These are phyloP conservation scores for Oncorhynchus nerka DNA, from an alignment of 2,113 vertebrate genomes.

Conservation along the genomic window DNA sequence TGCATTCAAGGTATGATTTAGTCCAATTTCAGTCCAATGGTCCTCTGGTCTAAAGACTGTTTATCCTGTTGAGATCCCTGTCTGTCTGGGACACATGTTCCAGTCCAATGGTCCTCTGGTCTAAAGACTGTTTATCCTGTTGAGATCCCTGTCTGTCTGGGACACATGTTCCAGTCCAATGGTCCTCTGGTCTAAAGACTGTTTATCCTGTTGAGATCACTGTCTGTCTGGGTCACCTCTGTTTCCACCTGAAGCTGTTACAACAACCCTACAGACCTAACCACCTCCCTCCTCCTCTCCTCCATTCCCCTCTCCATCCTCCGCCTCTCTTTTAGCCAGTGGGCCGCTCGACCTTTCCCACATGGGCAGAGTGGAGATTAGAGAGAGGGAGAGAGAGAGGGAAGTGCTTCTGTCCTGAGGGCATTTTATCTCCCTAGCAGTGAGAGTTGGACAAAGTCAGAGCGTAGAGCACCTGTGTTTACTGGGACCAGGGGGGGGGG, in stretches of 20 bases:
- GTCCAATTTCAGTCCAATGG: no score
- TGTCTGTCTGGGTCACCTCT: not conserved
- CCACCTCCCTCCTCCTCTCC: not conserved
- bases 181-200: not conserved
- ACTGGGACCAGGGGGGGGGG: no score
- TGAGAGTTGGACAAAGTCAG: slow-evolving; percentile 63
- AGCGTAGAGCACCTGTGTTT: no score
- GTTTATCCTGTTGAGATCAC: slow-evolving; percentile 16
- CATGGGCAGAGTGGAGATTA: slow-evolving; percentile 53
- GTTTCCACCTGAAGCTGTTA: slow-evolving; percentile 50
- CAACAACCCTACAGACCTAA: slow-evolving; percentile 35
- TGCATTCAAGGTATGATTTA: no score
- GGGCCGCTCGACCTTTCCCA: slow-evolving; percentile 56
- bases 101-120: no score
- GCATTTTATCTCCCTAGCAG: slow-evolving; percentile 62
- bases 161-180: not conserved
- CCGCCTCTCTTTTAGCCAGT: slow-evolving; percentile 2
- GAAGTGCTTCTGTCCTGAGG: slow-evolving; percentile 58
- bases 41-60: not conserved
- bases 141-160: not conserved
- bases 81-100: no score
- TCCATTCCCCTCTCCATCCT: slow-evolving; percentile 15
- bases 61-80: slow-evolving; percentile 13
- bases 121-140: not conserved
- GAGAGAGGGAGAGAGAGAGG: slow-evolving; percentile 57